Evolutionary conservation across 2,797 vertebrate species (phyloP).

Genomic region (Syngnathus acus): DNA sequence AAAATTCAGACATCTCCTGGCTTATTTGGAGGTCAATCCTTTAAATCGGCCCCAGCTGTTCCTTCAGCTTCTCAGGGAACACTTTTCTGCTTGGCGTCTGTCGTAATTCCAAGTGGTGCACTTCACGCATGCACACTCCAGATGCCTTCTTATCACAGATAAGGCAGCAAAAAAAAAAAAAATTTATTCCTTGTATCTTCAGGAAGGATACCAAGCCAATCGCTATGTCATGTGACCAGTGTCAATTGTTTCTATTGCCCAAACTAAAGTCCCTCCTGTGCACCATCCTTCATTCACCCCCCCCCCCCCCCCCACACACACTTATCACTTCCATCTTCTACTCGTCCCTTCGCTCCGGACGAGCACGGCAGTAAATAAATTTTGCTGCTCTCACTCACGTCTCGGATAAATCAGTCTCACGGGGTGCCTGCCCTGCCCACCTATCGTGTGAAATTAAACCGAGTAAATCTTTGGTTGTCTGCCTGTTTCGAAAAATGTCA

Average conservation of each 20-base stretch:
- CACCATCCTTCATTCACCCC: no score
- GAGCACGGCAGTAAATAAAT: no score
- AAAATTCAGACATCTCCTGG: neutral
- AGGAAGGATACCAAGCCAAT: no score
- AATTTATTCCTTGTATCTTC: neutral
- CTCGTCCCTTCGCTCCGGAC: no score
- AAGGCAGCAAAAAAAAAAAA: neutral
- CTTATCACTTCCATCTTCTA: no score
- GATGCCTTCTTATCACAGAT: slow-evolving; percentile 21
- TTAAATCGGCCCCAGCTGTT: slow-evolving; percentile 45
- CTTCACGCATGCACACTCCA: slow-evolving; percentile 18
- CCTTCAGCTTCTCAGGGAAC: slow-evolving; percentile 16
- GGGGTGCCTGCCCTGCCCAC: neutral
- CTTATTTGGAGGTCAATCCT: slow-evolving; percentile 41
- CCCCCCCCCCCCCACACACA: no score
- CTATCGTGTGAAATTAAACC: neutral
- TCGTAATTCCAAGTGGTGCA: slow-evolving; percentile 13
- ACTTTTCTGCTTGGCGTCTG: slow-evolving; percentile 19
- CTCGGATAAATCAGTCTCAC: neutral
- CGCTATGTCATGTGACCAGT: no score
- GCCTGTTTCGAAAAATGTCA: no score
- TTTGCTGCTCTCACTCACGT: no score
- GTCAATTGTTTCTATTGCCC: no score
- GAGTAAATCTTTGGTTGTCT: no score
- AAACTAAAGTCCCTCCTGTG: no score